Evolutionary conservation across 2,888 invertebrate genomes (phyloP), one percentile per base, ranked within the genome.

Genomic region (Chrysopilus asiliformis): DNA sequence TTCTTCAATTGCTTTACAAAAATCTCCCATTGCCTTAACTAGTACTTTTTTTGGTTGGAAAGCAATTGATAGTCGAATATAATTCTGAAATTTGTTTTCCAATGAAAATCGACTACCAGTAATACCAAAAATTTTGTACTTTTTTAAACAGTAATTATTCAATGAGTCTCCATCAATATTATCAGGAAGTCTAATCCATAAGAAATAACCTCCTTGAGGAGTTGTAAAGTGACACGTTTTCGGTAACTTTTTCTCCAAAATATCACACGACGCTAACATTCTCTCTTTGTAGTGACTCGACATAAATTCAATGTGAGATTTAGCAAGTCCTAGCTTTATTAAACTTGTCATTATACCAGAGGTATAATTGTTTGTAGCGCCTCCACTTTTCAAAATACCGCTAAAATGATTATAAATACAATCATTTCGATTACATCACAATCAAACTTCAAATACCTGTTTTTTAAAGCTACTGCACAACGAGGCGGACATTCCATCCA

Each of bases 401-500:
- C 72, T 71, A 40, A 7, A 30, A 41, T 22, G n/a, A n/a, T 15
- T 22, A 12, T 10, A 33, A 10, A 10, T 32, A 15, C 9, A 18
- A 16, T 16, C 13, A 31, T 18, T 16, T 10, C 22, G 22, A 12
- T 13, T 32, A 3, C 12, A 22, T 15, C 25, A 10, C 10, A 3
- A 12, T 31, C 19, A 31, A 18, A 22, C 10, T 22, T 22, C 10
- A 32, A 34, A 41, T 47, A 64, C 66, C 64, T 60, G 7, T 49
- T 36, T 37, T 57, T 56, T 3, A 70, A 44, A 19, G 58, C 48
- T 2, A 55, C 51, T 24, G 62, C 60, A 10, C 68, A 43, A 17
- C 61, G 55, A 3, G 64, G 49, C 3, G 70, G 65, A 14, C 67
- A 65, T 50, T 77, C 76, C 16, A 76, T 54, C 77, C 77, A 77